phyloP scores from a whole-genome alignment of 2,888 invertebrate species.

The Scaptomyza tumidula region DNA sequence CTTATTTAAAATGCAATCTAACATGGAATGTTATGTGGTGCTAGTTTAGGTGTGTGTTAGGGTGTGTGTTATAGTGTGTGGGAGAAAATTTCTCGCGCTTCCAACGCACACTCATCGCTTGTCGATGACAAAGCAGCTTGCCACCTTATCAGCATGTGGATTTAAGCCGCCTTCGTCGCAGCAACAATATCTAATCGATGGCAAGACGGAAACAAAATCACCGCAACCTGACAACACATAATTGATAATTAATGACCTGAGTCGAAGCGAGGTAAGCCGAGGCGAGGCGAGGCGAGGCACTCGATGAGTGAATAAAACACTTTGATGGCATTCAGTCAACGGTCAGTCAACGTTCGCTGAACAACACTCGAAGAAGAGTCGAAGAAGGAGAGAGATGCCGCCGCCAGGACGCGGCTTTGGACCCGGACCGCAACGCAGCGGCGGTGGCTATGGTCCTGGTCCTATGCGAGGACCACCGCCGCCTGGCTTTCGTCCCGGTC shows the following conservation, averaged over 20 bases:
- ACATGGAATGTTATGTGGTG: background rate
- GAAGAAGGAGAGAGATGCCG: conserved; percentile 45
- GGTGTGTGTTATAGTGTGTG: no score
- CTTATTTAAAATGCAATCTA: background rate
- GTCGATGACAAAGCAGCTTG: conserved; percentile 31
- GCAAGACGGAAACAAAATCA: conserved; percentile 50
- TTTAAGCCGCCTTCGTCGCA: conserved; percentile 23
- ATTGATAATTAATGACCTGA: conserved; percentile 71
- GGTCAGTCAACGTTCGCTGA: conserved; percentile 23
- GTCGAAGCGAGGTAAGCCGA: conserved; percentile 1
- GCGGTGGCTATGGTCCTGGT: conserved; percentile 7
- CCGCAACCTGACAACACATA: conserved; percentile 47
- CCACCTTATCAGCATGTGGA: conserved; percentile 29
- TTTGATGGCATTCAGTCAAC: conserved; percentile 51
- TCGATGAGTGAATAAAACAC: conserved; percentile 40
- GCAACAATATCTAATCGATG: conserved; percentile 49
- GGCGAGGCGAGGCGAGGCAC: conserved; percentile 13
- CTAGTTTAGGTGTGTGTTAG: background rate
- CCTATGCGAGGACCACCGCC: conserved; percentile 17
- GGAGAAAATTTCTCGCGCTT: conserved; percentile 7
- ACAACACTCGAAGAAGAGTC: conserved; percentile 9
- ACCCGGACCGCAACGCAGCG: conserved; percentile 20
- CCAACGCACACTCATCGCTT: conserved; percentile 32
- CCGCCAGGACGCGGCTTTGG: conserved; percentile 54
- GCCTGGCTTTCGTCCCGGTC: conserved; percentile 19